These are phyloP conservation scores for Triplophysa tibetana DNA, from an alignment of 2,113 vertebrate species.

Conservation along the genomic window DNA sequence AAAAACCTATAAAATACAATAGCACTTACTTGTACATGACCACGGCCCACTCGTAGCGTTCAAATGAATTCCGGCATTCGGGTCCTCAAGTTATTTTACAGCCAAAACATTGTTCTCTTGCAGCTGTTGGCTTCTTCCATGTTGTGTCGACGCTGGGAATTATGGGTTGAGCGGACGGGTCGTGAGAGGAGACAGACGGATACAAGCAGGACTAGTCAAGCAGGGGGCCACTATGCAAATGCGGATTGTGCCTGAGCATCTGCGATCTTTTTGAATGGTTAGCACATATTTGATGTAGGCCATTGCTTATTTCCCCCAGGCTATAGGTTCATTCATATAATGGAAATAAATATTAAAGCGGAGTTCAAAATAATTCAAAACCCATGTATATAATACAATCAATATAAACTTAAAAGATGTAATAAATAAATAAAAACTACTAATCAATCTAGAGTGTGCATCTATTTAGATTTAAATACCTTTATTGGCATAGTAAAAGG, in stretches of 20 bases:
- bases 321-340: not conserved
- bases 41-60: conserved; percentile 64
- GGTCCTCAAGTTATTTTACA: conserved; percentile 67
- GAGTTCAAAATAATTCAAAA: not conserved
- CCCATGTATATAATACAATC: not conserved
- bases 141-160: conserved; percentile 80
- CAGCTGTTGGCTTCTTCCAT: conserved; percentile 79
- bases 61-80: conserved; percentile 57
- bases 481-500: no score
- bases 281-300: not conserved
- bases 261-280: conserved; percentile 6
- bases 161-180: conserved; percentile 80
- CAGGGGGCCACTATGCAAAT: conserved; percentile 35
- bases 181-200: conserved; percentile 78
- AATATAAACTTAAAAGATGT: no score
- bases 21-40: conserved; percentile 75
- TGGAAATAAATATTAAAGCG: not conserved
- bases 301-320: not conserved
- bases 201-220: conserved; percentile 19
- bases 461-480: no score
- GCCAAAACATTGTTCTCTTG: conserved; percentile 82
- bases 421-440: no score
- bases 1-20: not conserved
- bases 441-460: no score
- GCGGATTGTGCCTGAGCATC: conserved; percentile 21